Conservation (phyloP, 2,113 vertebrate genomes). For the Castor canadensis region DNA sequence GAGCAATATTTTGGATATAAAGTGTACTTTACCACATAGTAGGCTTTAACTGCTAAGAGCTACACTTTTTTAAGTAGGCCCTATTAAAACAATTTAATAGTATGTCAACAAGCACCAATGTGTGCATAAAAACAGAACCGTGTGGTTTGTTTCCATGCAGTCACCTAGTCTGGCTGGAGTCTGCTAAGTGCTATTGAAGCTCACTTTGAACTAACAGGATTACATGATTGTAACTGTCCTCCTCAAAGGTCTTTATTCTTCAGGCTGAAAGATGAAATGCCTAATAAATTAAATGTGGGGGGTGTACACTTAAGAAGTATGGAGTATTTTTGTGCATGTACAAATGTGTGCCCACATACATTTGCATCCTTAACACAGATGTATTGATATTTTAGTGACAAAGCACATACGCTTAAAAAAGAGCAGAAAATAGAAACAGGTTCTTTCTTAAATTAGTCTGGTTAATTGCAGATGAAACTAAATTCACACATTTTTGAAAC, state of each 20-base stretch:
- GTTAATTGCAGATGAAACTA: neutral
- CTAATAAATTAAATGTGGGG: neutral
- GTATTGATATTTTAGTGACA: neutral
- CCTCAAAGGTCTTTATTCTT: slow-evolving; percentile 69
- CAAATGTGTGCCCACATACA: neutral
- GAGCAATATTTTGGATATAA: slow-evolving; percentile 75
- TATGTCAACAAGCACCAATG: slow-evolving; percentile 75
- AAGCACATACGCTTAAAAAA: neutral
- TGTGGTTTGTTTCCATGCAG: slow-evolving; percentile 78
- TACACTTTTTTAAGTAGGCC: slow-evolving; percentile 79
- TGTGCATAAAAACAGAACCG: slow-evolving; percentile 78
- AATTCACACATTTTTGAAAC: slow-evolving; percentile 7
- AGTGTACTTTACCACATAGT: slow-evolving; percentile 75
- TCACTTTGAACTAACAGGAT: slow-evolving; percentile 78
- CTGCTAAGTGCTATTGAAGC: slow-evolving; percentile 76
- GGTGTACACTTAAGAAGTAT: neutral
- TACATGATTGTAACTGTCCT: slow-evolving; percentile 73
- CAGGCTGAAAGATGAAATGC: slow-evolving; percentile 58
- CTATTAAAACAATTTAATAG: slow-evolving; percentile 83
- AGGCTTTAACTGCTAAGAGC: slow-evolving; percentile 81
- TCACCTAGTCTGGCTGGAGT: slow-evolving; percentile 61
- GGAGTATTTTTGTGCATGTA: neutral
- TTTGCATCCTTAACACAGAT: neutral
- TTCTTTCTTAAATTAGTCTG: neutral
- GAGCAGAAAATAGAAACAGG: neutral